A percentile compares a stretch with the other conserved stretches of the same genome.
phyloP scores from a whole-genome alignment of 92 coral and sea anemone genomes.

The Porites evermanni region DNA sequence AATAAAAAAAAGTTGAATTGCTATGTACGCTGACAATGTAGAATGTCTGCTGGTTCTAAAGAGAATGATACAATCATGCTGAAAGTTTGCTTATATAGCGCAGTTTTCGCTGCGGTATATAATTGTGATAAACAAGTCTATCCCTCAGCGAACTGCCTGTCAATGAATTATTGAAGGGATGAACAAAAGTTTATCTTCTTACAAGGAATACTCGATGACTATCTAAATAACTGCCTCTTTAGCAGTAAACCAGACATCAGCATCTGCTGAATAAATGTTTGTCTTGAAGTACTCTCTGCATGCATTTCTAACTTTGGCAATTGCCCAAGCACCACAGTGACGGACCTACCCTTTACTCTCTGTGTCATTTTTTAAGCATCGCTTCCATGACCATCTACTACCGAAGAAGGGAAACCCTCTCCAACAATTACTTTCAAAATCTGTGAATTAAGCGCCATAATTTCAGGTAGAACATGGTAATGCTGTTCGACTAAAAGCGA shows the following conservation, averaged over 20 bases:
- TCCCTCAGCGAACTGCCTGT: too few relatives aligned
- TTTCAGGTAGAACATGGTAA: neutral
- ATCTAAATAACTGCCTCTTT: too few relatives aligned
- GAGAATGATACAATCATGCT: too few relatives aligned
- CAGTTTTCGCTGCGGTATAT: too few relatives aligned
- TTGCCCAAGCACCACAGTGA: slow-evolving; percentile 58
- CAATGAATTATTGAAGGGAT: too few relatives aligned
- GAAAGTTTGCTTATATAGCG: too few relatives aligned
- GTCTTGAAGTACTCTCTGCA: slow-evolving; percentile 42
- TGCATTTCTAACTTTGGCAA: slow-evolving; percentile 32
- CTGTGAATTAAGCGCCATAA: neutral
- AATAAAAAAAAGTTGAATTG: too few relatives aligned
- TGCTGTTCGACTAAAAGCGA: neutral
- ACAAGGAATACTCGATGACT: too few relatives aligned
- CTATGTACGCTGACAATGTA: too few relatives aligned
- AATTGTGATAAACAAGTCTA: too few relatives aligned
- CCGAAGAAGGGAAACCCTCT: neutral
- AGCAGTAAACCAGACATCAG: neutral
- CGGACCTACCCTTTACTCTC: slow-evolving; percentile 53
- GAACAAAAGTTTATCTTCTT: too few relatives aligned
- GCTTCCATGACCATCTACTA: neutral
- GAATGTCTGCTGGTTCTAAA: too few relatives aligned
- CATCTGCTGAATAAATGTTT: slow-evolving; percentile 35
- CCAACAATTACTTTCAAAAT: neutral
- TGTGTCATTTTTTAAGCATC: slow-evolving; percentile 41